A percentile compares a stretch with the other conserved stretches of the same genome.
These are phyloP conservation scores for Caenorhabditis sulstoni DNA, from an alignment of 2,888 invertebrate genomes.

Conservation along the genomic window DNA sequence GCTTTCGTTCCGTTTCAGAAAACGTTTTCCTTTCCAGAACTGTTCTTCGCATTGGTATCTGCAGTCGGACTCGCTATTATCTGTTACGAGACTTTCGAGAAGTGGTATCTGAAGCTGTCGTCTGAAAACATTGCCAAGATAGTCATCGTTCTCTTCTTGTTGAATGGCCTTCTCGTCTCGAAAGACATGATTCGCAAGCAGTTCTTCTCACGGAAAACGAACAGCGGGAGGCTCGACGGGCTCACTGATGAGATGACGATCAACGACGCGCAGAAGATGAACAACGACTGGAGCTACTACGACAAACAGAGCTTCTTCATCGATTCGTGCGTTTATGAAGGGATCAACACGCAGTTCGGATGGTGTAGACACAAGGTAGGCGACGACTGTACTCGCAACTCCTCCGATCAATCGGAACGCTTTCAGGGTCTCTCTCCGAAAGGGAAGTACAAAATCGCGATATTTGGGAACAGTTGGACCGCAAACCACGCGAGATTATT, in stretches of 20 bases:
- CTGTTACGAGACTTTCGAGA: slow-evolving; percentile 37
- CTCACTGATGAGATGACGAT: too few species aligned
- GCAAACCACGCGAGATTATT: slow-evolving; percentile 41
- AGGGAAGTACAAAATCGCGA: slow-evolving; percentile 10
- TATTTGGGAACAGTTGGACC: slow-evolving; percentile 41
- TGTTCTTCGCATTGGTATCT: slow-evolving; percentile 9
- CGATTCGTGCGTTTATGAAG: slow-evolving; percentile 31
- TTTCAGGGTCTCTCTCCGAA: too few species aligned
- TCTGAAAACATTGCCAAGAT: background rate
- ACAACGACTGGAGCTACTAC: slow-evolving; percentile 33
- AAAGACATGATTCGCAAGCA: background rate
- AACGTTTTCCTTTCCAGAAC: slow-evolving; percentile 37
- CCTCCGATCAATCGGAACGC: too few species aligned
- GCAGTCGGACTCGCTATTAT: slow-evolving; percentile 2
- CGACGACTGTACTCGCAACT: slow-evolving; percentile 3
- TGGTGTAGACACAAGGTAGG: slow-evolving; percentile 51
- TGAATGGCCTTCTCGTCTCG: slow-evolving; percentile 10
- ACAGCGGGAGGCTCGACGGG: too few species aligned
- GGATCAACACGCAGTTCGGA: slow-evolving; percentile 11
- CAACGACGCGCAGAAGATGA: slow-evolving; percentile 28
- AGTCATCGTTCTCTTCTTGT: slow-evolving; percentile 8
- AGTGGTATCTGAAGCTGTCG: slow-evolving; percentile 40
- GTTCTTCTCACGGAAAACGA: too few species aligned
- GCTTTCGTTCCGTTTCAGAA: too few species aligned
- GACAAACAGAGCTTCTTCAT: slow-evolving; percentile 30